These are phyloP conservation scores for Helicolenus hilgendorfi DNA, from an alignment of 2,797 vertebrate genomes.

Conservation along the genomic window DNA sequence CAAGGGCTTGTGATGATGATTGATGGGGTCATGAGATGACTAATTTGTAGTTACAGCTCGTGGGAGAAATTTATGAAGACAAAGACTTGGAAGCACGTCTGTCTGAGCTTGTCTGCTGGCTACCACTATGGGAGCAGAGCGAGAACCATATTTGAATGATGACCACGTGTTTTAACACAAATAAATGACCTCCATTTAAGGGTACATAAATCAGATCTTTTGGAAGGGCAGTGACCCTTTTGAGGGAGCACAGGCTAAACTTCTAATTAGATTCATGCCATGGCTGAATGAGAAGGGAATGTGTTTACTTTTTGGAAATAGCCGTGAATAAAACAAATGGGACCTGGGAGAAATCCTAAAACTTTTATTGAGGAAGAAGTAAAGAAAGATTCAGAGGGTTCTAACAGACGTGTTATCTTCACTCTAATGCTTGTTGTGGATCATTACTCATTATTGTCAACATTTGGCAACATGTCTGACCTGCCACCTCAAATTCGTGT, in stretches of 20 bases:
- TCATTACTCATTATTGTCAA: constrained; percentile 36
- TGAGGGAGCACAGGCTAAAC: constrained; percentile 47
- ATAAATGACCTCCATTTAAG: constrained; percentile 73
- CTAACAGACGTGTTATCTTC: constrained; percentile 8
- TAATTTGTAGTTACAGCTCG: constrained; percentile 52
- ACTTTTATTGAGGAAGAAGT: constrained; percentile 14
- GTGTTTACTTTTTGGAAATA: constrained; percentile 74
- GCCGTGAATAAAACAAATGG: constrained; percentile 68
- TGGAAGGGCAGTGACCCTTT: constrained; percentile 45
- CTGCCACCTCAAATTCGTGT: background rate
- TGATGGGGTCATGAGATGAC: constrained; percentile 41
- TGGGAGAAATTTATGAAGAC: constrained; percentile 68
- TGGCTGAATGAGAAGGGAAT: constrained; percentile 66
- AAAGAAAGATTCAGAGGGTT: constrained; percentile 20
- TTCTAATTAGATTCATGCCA: constrained; percentile 64
- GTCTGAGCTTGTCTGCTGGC: constrained; percentile 85
- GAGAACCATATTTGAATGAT: constrained; percentile 44
- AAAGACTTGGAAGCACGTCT: constrained; percentile 53
- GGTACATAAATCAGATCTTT: constrained; percentile 56
- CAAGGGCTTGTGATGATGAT: constrained; percentile 35
- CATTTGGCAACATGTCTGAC: background rate
- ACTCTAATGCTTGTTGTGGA: constrained; percentile 8
- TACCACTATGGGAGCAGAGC: constrained; percentile 72
- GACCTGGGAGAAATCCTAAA: constrained; percentile 44
- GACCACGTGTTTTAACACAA: constrained; percentile 39